These are phyloP conservation scores for Lepidurus apus DNA, from an alignment of 1,140 invertebrate genomes.

Conservation along the genomic window DNA sequence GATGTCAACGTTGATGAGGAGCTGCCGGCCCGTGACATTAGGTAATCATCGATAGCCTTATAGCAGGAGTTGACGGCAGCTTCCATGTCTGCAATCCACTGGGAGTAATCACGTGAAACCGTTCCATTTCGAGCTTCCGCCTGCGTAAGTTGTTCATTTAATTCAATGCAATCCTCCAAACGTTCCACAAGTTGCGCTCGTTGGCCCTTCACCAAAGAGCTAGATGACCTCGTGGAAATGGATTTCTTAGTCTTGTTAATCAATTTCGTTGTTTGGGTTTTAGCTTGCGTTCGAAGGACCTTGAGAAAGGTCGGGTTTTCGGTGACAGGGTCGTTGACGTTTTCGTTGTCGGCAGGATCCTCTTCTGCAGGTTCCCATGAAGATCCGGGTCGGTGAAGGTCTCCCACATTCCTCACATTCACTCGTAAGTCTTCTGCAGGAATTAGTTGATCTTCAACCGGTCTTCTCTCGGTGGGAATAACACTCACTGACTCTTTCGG, in stretches of 20 bases:
- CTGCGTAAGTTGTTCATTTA: neutral
- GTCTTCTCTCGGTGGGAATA: neutral
- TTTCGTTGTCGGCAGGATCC: neutral
- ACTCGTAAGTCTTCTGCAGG: neutral
- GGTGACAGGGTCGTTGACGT: neutral
- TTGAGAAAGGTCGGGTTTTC: neutral
- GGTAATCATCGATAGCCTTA: neutral
- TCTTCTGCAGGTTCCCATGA: neutral
- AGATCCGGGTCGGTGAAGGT: neutral
- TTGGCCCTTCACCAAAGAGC: neutral
- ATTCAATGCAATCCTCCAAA: neutral
- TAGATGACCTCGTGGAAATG: neutral
- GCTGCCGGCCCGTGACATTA: neutral
- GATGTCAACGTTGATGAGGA: neutral
- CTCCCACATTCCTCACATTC: neutral
- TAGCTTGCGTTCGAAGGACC: neutral
- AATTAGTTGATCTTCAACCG: constrained; percentile 5
- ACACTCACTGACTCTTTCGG: neutral
- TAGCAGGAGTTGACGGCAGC: neutral
- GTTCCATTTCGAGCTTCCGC: neutral
- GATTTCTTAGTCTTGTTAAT: neutral
- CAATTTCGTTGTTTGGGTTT: neutral
- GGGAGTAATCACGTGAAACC: neutral
- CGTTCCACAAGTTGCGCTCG: neutral
- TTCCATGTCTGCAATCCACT: neutral